phyloP scores from a whole-genome alignment of 2,797 vertebrate genomes.

The Alfaro cultratus region DNA sequence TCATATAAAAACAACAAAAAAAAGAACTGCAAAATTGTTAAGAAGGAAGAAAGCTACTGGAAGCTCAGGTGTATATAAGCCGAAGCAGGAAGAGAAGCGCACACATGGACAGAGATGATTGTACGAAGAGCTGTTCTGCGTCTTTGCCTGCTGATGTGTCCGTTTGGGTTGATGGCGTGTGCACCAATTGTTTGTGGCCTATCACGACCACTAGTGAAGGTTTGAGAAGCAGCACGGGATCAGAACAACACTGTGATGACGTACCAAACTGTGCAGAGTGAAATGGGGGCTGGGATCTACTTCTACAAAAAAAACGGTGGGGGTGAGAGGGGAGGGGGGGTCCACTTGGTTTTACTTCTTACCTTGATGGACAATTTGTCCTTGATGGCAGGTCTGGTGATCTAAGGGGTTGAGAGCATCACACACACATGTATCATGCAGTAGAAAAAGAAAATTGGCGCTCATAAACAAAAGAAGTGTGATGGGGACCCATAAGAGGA shows the following conservation, averaged over 20 bases:
- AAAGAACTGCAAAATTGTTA: not conserved
- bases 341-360: constrained; percentile 68
- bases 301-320: constrained; percentile 39
- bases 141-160: constrained; percentile 10
- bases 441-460: constrained; percentile 55
- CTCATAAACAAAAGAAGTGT: constrained; percentile 48
- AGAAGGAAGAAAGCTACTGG: not conserved
- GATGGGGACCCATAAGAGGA: constrained; percentile 37
- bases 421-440: constrained; percentile 81
- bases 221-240: constrained; percentile 52
- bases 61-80: constrained; percentile 23
- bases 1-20: not conserved
- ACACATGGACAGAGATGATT: constrained; percentile 34
- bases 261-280: constrained; percentile 46
- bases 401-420: constrained; percentile 84
- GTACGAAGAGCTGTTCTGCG: constrained; percentile 19
- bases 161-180: not conserved
- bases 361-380: constrained; percentile 85
- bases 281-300: constrained; percentile 56
- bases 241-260: constrained; percentile 55
- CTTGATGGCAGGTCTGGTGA: constrained; percentile 83
- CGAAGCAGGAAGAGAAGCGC: constrained; percentile 47
- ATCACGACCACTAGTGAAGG: constrained; percentile 25
- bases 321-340: constrained; percentile 16
- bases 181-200: constrained; percentile 7